Evolutionary conservation across 1,140 invertebrate species (phyloP).

Genomic region (Hermetia illucens): DNA sequence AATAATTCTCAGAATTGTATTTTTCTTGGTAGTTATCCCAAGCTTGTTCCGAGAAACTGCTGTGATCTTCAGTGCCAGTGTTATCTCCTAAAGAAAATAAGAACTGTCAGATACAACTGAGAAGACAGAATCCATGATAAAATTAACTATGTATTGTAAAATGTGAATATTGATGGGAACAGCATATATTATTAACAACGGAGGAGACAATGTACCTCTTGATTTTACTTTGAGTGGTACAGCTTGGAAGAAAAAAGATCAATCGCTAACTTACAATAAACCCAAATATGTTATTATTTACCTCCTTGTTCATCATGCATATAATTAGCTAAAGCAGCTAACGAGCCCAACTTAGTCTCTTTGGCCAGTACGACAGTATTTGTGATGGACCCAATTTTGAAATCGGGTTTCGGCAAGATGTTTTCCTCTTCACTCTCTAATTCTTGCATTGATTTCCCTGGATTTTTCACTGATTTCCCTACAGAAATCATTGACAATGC

Average conservation of each 20-base stretch:
- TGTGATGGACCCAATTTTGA: slow-evolving; percentile 41
- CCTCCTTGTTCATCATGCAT: slow-evolving; percentile 25
- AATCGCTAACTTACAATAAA: too few relatives aligned
- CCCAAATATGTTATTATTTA: too few relatives aligned
- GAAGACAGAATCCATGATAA: too few relatives aligned
- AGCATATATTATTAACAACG: too few relatives aligned
- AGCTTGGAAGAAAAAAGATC: too few relatives aligned
- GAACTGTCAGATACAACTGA: slow-evolving; percentile 1
- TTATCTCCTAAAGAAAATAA: slow-evolving; percentile 15
- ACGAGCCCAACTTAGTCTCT: slow-evolving; percentile 18
- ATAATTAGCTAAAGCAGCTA: slow-evolving; percentile 26
- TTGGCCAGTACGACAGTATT: slow-evolving; percentile 18
- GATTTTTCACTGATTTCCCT: slow-evolving; percentile 12
- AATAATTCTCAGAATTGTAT: slow-evolving; percentile 82
- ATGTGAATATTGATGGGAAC: too few relatives aligned
- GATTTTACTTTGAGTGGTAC: neutral
- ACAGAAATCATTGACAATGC: slow-evolving; percentile 17
- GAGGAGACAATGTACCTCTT: too few relatives aligned
- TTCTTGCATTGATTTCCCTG: slow-evolving; percentile 34
- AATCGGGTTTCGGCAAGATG: slow-evolving; percentile 36
- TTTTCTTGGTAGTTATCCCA: slow-evolving; percentile 82
- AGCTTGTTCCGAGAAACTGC: slow-evolving; percentile 69
- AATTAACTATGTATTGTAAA: too few relatives aligned
- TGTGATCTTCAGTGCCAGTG: slow-evolving; percentile 45
- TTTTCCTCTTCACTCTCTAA: slow-evolving; percentile 35